phyloP scores from a whole-genome alignment of 2,113 vertebrate species.

The Sinosuthora webbiana region DNA sequence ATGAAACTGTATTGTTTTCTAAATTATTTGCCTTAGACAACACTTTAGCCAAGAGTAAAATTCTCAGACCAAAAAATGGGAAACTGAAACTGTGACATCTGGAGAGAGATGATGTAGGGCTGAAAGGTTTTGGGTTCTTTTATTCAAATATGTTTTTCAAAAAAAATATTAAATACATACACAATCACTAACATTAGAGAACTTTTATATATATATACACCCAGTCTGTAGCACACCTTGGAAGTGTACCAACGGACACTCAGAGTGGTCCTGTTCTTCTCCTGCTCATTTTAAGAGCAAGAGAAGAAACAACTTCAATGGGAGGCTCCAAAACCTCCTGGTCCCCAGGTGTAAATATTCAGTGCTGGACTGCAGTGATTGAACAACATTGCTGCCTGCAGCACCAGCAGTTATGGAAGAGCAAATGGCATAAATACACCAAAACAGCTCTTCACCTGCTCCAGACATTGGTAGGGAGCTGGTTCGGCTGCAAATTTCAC shows the following conservation, averaged over 20 bases:
- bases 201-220: no score
- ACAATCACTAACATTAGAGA: not conserved
- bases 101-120: not conserved
- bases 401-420: not conserved
- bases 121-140: not conserved
- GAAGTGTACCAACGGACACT: rapidly evolving
- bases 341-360: not conserved
- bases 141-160: not conserved
- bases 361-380: not conserved
- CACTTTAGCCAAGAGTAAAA: not conserved
- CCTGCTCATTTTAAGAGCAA: not conserved
- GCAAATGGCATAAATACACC: not conserved
- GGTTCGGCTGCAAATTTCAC: not conserved
- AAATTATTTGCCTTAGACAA: not conserved
- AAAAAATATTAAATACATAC: not conserved
- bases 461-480: not conserved
- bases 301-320: not conserved
- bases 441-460: not conserved
- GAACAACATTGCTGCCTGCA: not conserved
- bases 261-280: not conserved
- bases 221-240: not conserved
- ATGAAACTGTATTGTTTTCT: not conserved
- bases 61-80: not conserved
- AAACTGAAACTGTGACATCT: not conserved
- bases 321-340: not conserved